Evolutionary conservation across 2,797 vertebrate genomes (phyloP), one percentile per base, ranked within the genome.

Genomic region (Parotocinclus haroldoi): DNA sequence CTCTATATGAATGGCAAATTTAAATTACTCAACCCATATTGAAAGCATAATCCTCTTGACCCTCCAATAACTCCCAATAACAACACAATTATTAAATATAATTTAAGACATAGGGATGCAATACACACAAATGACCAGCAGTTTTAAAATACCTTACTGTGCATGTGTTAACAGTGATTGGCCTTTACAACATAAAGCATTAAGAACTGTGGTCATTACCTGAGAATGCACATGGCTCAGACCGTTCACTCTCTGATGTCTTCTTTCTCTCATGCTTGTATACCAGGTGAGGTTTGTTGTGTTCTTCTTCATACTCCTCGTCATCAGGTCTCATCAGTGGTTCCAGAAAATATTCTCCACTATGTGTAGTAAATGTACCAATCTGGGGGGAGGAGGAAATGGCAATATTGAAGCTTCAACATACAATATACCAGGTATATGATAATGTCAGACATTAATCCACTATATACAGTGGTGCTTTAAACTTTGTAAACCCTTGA

Each of bases 241-340:
- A 66, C 68, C 77, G 70, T 71, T 79, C 77, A 12, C 79, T 54
- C 61, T 76, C 75, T 1, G 73, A 76, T 66, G 59, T 86, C 75
- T 72, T 87, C 76, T 85, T 87, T 68, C 87, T 83, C 76, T 93
- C 89, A 7, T 92, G 87, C 66, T 87, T 92, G 77, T 98, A 99
- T 75, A 99, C 89, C 58, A 99, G 91, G 81, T 99, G 96, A 61
- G 93, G 95, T 84, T 96, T 98, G 84, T 91, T 96, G 85, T 95
- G 89, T 64, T 91, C 91, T 64, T 98, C 95, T 16, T 94, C 90
- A 10, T 91, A 85, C 63, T 95, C 92, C 67, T 85, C 80, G 70
- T 90, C 95, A 66, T 84, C 91, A 0, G 78, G 74, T 59, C 83
- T 89, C 89, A 95, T 80, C 81, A 99, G 81, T 52, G 96, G 96